phyloP scores from a whole-genome alignment of 2,113 vertebrate species.

The Crotalus helleri region DNA sequence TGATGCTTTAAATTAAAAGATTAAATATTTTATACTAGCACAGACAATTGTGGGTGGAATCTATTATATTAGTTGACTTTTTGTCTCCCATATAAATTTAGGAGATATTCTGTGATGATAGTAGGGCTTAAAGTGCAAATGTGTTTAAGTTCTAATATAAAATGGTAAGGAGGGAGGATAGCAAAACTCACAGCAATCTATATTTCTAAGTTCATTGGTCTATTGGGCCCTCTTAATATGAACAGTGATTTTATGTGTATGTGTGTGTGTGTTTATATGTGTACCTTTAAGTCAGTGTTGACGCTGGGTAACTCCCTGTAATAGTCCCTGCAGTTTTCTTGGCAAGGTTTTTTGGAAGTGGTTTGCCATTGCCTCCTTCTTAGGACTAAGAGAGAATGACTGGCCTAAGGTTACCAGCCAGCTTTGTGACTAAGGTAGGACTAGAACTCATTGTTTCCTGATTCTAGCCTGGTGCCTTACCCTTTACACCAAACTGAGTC shows the following conservation, averaged over 20 bases:
- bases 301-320: not conserved
- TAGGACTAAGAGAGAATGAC: not conserved
- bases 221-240: conserved; percentile 18
- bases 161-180: not conserved
- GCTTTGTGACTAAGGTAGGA: not conserved
- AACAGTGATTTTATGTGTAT: not conserved
- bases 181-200: not conserved
- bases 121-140: not conserved
- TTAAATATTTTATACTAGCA: not conserved
- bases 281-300: not conserved
- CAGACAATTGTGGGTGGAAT: not conserved
- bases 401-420: not conserved
- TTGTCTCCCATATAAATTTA: not conserved
- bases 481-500: not conserved
- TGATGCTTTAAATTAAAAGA: not conserved
- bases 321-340: not conserved
- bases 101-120: not conserved
- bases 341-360: not conserved
- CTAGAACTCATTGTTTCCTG: not conserved
- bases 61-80: not conserved
- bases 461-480: not conserved
- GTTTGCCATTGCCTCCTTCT: not conserved
- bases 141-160: conserved; percentile 3
- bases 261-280: not conserved
- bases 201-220: conserved; percentile 9